phyloP scores from a whole-genome alignment of 2,113 vertebrate species.

The Nesogale talazaci region DNA sequence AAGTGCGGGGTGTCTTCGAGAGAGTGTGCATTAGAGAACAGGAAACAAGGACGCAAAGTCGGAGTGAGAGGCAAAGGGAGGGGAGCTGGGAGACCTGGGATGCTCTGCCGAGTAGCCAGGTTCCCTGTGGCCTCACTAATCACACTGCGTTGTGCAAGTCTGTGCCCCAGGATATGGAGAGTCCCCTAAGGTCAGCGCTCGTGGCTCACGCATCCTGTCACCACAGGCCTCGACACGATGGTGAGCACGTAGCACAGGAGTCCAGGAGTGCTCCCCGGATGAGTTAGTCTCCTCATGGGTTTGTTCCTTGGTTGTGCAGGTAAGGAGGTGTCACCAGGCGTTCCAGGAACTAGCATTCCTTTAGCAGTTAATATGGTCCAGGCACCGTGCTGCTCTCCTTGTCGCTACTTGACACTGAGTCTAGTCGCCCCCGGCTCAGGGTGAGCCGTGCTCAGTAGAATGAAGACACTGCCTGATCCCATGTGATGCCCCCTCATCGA shows the following conservation, averaged over 20 bases:
- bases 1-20: background rate
- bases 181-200: background rate
- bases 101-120: fast-evolving
- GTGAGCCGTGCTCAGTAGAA: background rate
- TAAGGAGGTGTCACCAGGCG: background rate
- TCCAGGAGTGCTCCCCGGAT: background rate
- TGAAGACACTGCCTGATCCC: background rate
- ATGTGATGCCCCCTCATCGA: background rate
- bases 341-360: background rate
- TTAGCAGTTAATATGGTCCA: background rate
- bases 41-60: fast-evolving
- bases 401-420: background rate
- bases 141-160: background rate
- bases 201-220: background rate
- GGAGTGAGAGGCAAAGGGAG: fast-evolving
- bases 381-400: background rate
- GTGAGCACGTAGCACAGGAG: background rate
- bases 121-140: background rate
- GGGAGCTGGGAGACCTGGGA: no score
- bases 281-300: background rate
- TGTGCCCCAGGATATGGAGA: background rate
- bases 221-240: background rate
- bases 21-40: background rate
- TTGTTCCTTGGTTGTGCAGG: background rate
- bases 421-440: background rate